Conservation (phyloP, 2,797 vertebrate species). For the Hapalemur alaotrensis region DNA sequence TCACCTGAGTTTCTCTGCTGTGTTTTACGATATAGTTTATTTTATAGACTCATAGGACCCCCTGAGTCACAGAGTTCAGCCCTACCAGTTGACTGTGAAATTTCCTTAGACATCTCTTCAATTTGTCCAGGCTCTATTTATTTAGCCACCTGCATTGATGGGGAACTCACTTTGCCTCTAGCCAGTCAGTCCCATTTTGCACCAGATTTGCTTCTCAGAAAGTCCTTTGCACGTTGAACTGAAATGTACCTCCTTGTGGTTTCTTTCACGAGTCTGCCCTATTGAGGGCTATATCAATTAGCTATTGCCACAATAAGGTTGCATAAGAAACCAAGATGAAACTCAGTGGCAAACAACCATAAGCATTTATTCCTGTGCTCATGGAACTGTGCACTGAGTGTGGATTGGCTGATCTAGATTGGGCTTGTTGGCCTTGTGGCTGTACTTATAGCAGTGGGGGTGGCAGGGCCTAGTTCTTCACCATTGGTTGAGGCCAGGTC, state of each 20-base stretch:
- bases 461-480: not conserved
- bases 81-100: not conserved
- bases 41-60: not conserved
- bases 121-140: not conserved
- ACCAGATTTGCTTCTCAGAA: not conserved
- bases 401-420: not conserved
- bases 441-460: not conserved
- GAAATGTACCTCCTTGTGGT: not conserved
- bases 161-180: not conserved
- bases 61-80: not conserved
- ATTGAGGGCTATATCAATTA: not conserved
- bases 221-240: not conserved
- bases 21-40: constrained; percentile 30
- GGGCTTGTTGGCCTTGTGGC: not conserved
- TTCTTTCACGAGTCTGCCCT: not conserved
- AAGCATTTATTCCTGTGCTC: not conserved
- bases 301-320: not conserved
- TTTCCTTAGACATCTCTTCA: not conserved
- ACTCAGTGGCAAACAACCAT: not conserved
- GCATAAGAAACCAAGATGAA: not conserved
- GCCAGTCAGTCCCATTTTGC: not conserved
- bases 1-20: constrained; percentile 7
- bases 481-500: accelerated
- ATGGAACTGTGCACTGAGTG: accelerated
- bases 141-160: not conserved